These are phyloP conservation scores for Imbricaverruca yamaguchii DNA, from an alignment of 2,888 invertebrate genomes.

Conservation along the genomic window DNA sequence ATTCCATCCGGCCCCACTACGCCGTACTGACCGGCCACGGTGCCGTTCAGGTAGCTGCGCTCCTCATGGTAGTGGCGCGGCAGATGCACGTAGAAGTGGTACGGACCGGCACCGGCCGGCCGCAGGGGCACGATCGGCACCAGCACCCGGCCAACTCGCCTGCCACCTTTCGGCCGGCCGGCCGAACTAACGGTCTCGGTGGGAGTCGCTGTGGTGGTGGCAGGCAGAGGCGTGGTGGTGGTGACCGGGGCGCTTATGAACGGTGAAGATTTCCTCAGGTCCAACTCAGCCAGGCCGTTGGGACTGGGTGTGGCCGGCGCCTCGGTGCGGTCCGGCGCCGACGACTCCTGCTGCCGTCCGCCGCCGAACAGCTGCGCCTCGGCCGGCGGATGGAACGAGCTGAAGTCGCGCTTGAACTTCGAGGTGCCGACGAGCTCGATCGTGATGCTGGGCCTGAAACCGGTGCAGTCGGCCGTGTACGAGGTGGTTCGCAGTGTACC, in stretches of 20 bases:
- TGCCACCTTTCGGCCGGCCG: neutral
- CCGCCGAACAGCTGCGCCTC: neutral
- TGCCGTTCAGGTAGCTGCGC: conserved; percentile 2
- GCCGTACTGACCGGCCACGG: conserved; percentile 14
- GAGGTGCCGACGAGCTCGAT: neutral
- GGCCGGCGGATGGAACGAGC: neutral
- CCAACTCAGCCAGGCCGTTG: neutral
- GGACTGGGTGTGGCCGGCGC: neutral
- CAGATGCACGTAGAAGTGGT: conserved; percentile 12
- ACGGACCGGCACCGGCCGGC: neutral
- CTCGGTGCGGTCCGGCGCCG: neutral
- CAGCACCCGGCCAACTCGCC: neutral
- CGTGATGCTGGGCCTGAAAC: neutral
- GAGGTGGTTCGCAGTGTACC: neutral
- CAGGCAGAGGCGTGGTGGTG: neutral
- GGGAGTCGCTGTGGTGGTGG: neutral
- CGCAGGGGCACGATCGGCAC: neutral
- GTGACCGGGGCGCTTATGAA: neutral
- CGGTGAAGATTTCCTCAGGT: neutral
- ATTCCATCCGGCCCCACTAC: neutral
- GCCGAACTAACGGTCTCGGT: neutral
- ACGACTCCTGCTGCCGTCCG: neutral
- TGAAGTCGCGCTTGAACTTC: neutral
- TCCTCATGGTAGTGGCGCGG: conserved; percentile 3
- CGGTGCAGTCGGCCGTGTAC: conserved; percentile 3